Base-by-base conservation (phyloP, 2,888 invertebrate genomes). In the Melanchra persicariae region DNA sequence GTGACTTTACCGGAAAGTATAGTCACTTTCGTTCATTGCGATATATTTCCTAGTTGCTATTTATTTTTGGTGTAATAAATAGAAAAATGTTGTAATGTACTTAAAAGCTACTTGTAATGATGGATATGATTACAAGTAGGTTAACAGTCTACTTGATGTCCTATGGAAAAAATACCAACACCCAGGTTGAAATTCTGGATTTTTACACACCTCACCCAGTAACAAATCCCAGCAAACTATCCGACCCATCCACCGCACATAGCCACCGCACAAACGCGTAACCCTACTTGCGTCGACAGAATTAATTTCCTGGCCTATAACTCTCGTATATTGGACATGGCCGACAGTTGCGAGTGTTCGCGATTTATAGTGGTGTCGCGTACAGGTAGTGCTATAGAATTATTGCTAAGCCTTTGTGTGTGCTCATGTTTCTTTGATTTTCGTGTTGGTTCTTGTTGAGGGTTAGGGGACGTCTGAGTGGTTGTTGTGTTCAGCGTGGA, bases 231-330 rank as follows among this genome's bases (percentile, higher is more conserved):
- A 22, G 59, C 55, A 43, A 81, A 77, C 70, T 81, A 82, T 86
- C 81, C 78, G 37, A 72, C 74, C 68, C 82, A 82, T 73, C 47
- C 61, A 19, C 24, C 65, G 72, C 81, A 68, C 77, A 81, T 85
- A 84, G 85, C 70, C 84, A 89, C 89, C 87, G 64, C 88, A 86
- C 83, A 82, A 77, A 82, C 87, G 86, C 87, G 90, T 92, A 94
- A 94, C 95, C 94, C 94, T 93, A 94, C 94, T 93, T 91, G 93
- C 87, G 93, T 89, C 92, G 93, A 93, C 94, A 93, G 95, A 94
- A 95, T 95, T 95, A 95, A 95, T 95, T 95, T 95, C 95, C 95
- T 94, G 94, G 90, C 91, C 90, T 94, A 95, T 95, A 95, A 95
- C 93, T 95, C 95, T 95, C 92, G 89, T 94, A 95, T 95, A 95